phyloP scores from a whole-genome alignment of 2,113 vertebrate genomes.

The Heterotis niloticus region DNA sequence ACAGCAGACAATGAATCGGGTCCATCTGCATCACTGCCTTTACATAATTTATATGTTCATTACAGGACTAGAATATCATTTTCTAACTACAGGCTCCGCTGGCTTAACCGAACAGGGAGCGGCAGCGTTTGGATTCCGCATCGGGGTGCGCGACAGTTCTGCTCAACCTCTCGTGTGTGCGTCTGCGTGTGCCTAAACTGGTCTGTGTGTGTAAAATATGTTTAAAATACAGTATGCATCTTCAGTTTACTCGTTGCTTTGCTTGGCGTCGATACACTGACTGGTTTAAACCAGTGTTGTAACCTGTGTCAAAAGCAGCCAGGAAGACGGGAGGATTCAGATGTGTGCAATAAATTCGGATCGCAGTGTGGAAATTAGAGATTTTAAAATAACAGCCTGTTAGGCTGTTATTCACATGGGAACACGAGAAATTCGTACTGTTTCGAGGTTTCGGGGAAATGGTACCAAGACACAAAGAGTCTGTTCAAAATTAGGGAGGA shows the following conservation, averaged over 20 bases:
- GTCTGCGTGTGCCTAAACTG: not conserved
- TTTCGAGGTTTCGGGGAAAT: slow-evolving; percentile 56
- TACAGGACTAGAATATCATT: slow-evolving; percentile 57
- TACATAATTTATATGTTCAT: slow-evolving; percentile 78
- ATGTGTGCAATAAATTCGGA: slow-evolving; percentile 58
- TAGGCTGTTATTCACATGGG: slow-evolving; percentile 57
- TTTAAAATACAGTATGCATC: not conserved
- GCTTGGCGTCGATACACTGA: slow-evolving; percentile 2
- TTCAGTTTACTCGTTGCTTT: slow-evolving; percentile 24
- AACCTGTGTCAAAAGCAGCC: slow-evolving; percentile 48
- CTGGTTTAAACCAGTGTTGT: slow-evolving; percentile 40
- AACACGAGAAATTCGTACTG: no score
- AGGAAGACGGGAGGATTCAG: no score
- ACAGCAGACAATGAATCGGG: slow-evolving; percentile 77
- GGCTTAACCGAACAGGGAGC: slow-evolving; percentile 13
- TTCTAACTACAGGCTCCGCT: slow-evolving; percentile 34
- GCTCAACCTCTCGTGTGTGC: not conserved
- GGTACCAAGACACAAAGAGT: slow-evolving; percentile 30
- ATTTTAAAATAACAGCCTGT: slow-evolving; percentile 60
- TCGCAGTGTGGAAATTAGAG: slow-evolving; percentile 59
- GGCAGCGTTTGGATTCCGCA: not conserved
- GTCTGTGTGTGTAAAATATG: not conserved
- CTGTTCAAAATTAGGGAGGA: not conserved
- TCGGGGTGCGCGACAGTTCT: not conserved
- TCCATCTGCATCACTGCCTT: slow-evolving; percentile 68